A percentile compares a stretch with the other conserved stretches of the same genome.
Evolutionary conservation across 2,113 vertebrate species (phyloP).

Genomic region (Ceratotherium simum): DNA sequence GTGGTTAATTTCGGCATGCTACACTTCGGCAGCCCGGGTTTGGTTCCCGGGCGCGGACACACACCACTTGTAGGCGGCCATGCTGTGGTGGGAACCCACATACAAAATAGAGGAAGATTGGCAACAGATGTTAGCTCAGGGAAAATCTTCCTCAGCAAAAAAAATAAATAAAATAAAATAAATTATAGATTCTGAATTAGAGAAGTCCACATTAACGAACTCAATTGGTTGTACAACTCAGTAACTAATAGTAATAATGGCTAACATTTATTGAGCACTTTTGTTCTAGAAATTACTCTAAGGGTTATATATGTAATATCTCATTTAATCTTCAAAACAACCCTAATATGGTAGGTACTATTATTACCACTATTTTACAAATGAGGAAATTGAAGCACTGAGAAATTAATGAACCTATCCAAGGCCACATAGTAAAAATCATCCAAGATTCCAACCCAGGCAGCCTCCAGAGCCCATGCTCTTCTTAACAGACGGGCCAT

Average conservation of each 20-base stretch:
- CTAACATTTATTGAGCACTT: background rate
- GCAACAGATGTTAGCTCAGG: too few relatives aligned
- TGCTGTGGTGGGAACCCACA: too few relatives aligned
- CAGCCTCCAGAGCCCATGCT: background rate
- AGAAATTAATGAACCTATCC: background rate
- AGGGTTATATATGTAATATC: background rate
- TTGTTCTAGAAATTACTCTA: constrained; percentile 25
- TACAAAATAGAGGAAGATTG: too few relatives aligned
- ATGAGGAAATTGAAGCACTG: background rate
- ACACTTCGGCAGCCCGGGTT: too few relatives aligned
- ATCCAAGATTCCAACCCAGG: background rate
- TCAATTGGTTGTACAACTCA: background rate
- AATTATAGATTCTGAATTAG: background rate
- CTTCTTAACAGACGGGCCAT: background rate
- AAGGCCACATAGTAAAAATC: background rate
- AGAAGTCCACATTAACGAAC: background rate
- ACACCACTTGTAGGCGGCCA: too few relatives aligned
- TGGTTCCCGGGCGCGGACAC: too few relatives aligned
- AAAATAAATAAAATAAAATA: background rate
- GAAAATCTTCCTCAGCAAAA: too few relatives aligned
- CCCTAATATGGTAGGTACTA: background rate
- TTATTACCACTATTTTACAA: background rate
- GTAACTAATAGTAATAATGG: background rate
- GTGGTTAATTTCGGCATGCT: too few relatives aligned
- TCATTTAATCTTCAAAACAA: background rate